A percentile compares a stretch with the other conserved stretches of the same genome.
Conservation (phyloP, 2,888 invertebrate species). For the Chymomyza caudatula region DNA sequence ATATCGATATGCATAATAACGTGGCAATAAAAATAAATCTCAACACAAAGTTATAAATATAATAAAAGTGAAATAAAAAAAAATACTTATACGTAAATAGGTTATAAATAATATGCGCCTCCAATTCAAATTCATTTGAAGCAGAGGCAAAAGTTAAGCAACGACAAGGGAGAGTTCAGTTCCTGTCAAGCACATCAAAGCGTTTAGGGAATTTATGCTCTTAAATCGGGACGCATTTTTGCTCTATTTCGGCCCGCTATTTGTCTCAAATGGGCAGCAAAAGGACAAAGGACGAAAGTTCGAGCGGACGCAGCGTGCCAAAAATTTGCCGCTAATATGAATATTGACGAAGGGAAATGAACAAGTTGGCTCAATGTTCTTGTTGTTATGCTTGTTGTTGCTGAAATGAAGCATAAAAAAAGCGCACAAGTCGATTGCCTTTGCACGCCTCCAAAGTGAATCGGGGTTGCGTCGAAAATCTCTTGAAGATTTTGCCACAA, state of each 20-base stretch:
- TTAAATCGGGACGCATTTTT: neutral
- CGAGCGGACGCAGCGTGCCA: conserved; percentile 15
- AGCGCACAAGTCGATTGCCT: conserved; percentile 7
- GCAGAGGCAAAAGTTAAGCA: conserved; percentile 10
- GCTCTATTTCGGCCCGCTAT: neutral
- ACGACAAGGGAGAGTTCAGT: neutral
- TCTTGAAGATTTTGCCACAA: too few species aligned
- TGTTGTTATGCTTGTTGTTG: neutral
- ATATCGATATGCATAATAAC: conserved; percentile 73
- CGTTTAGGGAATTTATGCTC: conserved; percentile 29
- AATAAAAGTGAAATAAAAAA: conserved; percentile 35
- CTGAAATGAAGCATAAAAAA: conserved; percentile 50
- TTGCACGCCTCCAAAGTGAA: neutral
- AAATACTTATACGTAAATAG: conserved; percentile 59
- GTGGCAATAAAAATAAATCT: conserved; percentile 73
- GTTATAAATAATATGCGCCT: conserved; percentile 60
- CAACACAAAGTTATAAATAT: conserved; percentile 66
- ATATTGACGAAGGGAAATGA: conserved; percentile 68
- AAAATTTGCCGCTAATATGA: conserved; percentile 69
- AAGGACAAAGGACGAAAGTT: neutral
- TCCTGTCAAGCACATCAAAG: neutral
- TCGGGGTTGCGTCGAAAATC: too few species aligned
- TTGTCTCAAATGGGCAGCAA: conserved; percentile 2
- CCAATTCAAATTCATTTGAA: conserved; percentile 64
- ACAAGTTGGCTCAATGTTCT: conserved; percentile 37